Evolutionary conservation across 2,888 invertebrate genomes (phyloP).

Genomic region (Microchrysa polita): DNA sequence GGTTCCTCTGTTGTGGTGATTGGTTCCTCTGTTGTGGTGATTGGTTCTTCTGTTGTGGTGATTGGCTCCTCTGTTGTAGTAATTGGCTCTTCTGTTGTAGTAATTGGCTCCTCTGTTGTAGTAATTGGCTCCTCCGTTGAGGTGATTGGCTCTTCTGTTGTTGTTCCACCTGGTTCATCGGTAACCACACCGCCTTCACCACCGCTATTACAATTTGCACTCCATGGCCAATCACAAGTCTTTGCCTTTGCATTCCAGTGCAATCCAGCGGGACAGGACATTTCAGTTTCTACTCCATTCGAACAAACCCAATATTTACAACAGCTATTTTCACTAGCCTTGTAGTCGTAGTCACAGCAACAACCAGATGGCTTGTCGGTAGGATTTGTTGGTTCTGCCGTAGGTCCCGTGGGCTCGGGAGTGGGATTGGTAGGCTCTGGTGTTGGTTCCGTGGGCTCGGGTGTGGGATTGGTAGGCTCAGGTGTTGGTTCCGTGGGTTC

Average conservation of each 20-base stretch:
- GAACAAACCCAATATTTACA: constrained; percentile 22
- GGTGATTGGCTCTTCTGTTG: too few relatives aligned
- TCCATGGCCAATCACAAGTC: constrained; percentile 4
- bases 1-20: too few relatives aligned
- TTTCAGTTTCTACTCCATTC: background rate
- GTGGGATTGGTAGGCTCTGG: background rate
- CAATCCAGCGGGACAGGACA: constrained; percentile 19
- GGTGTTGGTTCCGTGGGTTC: background rate
- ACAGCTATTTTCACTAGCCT: background rate
- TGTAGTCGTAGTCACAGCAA: background rate
- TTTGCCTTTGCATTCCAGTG: constrained; percentile 1
- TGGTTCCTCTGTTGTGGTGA: too few relatives aligned
- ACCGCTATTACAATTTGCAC: background rate
- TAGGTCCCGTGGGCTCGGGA: background rate
- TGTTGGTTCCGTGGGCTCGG: background rate
- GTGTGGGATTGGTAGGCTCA: background rate
- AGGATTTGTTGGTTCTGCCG: background rate
- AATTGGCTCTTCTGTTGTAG: too few relatives aligned
- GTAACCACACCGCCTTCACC: background rate
- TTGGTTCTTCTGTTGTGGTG: too few relatives aligned
- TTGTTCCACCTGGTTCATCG: too few relatives aligned
- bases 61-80: too few relatives aligned
- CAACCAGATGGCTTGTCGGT: background rate
- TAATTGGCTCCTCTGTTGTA: too few relatives aligned
- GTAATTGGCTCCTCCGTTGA: too few relatives aligned